Evolutionary conservation across 1,140 invertebrate species (phyloP).

Genomic region (Formica exsecta): DNA sequence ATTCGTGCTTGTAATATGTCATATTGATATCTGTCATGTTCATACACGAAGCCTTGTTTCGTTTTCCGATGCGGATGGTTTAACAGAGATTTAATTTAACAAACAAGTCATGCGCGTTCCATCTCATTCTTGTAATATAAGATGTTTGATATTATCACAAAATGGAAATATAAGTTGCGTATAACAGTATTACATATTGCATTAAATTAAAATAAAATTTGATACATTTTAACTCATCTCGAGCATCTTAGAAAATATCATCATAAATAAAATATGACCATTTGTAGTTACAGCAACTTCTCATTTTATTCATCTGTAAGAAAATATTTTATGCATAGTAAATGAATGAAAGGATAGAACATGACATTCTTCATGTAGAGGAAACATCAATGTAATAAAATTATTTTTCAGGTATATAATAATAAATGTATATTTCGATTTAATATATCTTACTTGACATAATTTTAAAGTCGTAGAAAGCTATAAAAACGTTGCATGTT

Average conservation of each 20-base stretch:
- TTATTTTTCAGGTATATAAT: not conserved
- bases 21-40: conserved; percentile 41
- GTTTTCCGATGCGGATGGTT: not conserved
- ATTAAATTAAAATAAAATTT: conserved; percentile 12
- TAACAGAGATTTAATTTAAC: conserved; percentile 26
- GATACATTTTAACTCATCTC: not conserved
- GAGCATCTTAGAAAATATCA: not conserved
- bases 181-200: not conserved
- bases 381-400: not conserved
- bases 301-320: not conserved
- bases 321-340: not conserved
- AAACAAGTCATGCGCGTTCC: not conserved
- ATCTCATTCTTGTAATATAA: not conserved
- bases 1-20: conserved; percentile 10
- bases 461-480: not conserved
- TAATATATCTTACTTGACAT: not conserved
- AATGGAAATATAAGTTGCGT: not conserved
- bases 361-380: not conserved
- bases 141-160: not conserved
- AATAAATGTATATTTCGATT: conserved; percentile 5
- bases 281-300: conserved; percentile 8
- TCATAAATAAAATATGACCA: not conserved
- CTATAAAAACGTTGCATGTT: not conserved
- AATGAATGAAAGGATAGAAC: not conserved
- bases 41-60: not conserved